Base-by-base conservation (phyloP, 1,140 invertebrate genomes). In the Hyles vespertilio region DNA sequence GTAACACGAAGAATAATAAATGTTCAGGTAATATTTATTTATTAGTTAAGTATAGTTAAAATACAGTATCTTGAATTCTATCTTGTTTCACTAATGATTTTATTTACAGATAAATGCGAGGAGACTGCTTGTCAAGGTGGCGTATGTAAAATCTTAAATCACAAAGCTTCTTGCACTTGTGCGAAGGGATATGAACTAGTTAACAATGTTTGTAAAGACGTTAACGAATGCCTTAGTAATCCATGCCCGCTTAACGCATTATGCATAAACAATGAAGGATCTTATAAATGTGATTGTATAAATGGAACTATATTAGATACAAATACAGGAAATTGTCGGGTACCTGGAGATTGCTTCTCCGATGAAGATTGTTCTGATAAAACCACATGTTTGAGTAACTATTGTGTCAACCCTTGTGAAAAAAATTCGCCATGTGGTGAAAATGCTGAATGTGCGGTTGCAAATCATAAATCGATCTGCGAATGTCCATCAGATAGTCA, bases 241-340 rank as follows among this genome's bases (percentile, higher is more conserved):
- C 95, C 95, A 22, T 98, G 96, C 74, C 95, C 96, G 68, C 63
- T 91, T 43, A 93, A 94, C 53, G 95, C 96, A 11, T 79, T 92
- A 49, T 97, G 96, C 75, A 87, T 93, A 66, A 97, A 97, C 72
- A 92, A 90, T 9, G 92, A 92, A 3, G 96, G 96, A 46, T 94
- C 94, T 6, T 97, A 92, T 74, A 84, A 79, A 10, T 98, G 96
- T 67, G 84, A 89, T 36, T 97, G 96, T 72, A 91, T 92, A 1
- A 92, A 94, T 69, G 95, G 95, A 51, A 91, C 95, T n/a, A 91
- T 97, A 10, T 94, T 95, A 11, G 95, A 97, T 89, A 91, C 94
- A 7, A 78, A 59, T 48, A 84, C 66, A 61, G 81, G 77, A 4
- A 94, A 93, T 32, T 96, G 95, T 70, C 92, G 93, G 61, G 91